These are phyloP conservation scores for Lepus americanus DNA, from an alignment of 2,113 vertebrate species.

Conservation along the genomic window DNA sequence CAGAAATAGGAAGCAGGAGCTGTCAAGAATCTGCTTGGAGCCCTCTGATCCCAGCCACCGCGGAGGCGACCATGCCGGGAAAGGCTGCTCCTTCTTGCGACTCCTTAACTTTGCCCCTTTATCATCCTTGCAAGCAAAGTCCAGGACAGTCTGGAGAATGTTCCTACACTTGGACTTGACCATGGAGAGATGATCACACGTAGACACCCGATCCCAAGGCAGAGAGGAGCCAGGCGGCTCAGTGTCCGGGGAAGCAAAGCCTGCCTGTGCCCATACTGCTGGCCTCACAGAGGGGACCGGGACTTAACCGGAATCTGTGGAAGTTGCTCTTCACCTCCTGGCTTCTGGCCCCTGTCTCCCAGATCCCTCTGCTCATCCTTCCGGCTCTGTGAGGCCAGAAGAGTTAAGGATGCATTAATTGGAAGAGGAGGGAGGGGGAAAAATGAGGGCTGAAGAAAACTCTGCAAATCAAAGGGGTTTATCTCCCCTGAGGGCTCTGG, in stretches of 20 bases:
- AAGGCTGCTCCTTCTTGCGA: background rate
- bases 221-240: background rate
- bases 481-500: conserved; percentile 72
- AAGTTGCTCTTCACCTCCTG: conserved; percentile 63
- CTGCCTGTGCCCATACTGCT: background rate
- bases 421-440: conserved; percentile 68
- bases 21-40: background rate
- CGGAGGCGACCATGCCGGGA: background rate
- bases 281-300: conserved; percentile 46
- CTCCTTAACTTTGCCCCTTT: background rate
- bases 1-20: background rate
- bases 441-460: conserved; percentile 13
- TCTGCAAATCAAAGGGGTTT: conserved; percentile 79
- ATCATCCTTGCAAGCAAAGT: background rate
- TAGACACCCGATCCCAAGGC: background rate
- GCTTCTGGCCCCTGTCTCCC: conserved; percentile 14
- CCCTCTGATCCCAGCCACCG: background rate
- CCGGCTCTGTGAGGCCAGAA: background rate
- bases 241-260: background rate
- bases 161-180: background rate
- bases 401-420: conserved; percentile 75
- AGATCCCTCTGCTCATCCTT: background rate
- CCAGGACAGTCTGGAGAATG: rapidly evolving
- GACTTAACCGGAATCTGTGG: rapidly evolving
- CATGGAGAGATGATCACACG: background rate